phyloP scores from a whole-genome alignment of 1,140 invertebrate species.

The Bilobella aurantiaca region DNA sequence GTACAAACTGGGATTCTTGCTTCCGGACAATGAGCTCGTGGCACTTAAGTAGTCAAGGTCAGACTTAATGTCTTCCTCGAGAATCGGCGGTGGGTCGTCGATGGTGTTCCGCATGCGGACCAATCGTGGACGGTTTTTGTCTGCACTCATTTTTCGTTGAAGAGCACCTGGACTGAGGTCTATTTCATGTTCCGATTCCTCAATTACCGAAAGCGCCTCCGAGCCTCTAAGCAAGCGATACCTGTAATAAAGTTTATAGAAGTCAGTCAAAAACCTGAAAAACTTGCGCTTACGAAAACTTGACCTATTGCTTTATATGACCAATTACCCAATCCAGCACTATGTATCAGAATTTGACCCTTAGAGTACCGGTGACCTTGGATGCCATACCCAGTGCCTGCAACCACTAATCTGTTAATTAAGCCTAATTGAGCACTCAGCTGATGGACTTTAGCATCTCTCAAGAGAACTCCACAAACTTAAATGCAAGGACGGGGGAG shows the following conservation, averaged over 20 bases:
- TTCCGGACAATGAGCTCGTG: constrained; percentile 16
- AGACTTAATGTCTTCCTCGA: constrained; percentile 12
- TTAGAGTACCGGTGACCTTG: too few species aligned
- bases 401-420: too few species aligned
- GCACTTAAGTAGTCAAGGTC: constrained; percentile 22
- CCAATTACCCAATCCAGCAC: too few species aligned
- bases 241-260: background rate
- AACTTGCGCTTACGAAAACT: too few species aligned
- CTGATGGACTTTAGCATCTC: too few species aligned
- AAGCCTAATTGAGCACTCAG: too few species aligned
- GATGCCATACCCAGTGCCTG: too few species aligned
- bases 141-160: constrained; percentile 21
- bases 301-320: too few species aligned
- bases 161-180: constrained; percentile 20
- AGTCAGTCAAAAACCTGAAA: background rate
- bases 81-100: constrained; percentile 17
- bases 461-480: too few species aligned
- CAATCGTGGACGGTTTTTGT: background rate
- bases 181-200: constrained; percentile 31
- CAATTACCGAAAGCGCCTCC: constrained; percentile 24
- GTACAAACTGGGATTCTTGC: constrained; percentile 20
- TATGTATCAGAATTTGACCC: too few species aligned
- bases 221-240: background rate
- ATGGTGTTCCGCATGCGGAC: constrained; percentile 9
- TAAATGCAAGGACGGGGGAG: too few species aligned